Evolutionary conservation across 1,140 invertebrate species (phyloP), one percentile per base, ranked within the genome.

Genomic region (Ectropis grisescens): DNA sequence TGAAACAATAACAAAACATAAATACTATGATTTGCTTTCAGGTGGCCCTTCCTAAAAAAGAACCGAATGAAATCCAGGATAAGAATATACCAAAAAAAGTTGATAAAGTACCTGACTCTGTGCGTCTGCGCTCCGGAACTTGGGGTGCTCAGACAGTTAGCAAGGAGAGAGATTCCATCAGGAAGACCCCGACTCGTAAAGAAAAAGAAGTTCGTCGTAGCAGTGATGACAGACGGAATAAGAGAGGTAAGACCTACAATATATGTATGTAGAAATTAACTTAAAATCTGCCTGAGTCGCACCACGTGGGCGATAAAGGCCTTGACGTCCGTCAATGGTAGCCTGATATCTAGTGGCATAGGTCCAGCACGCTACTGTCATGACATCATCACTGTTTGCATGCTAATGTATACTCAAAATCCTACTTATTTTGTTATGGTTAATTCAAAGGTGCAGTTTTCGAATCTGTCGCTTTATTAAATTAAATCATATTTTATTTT

Each of bases 141-240:
- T 89, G 87, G 88, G 81, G 86, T 1, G 85, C 86, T 1, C 85
- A 88, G 35, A 81, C 79, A 10, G 27, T 49, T 0, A 55, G 64
- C 19, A 70, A 79, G 53, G 57, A 61, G 33, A 55, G 78, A 61
- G 66, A 69, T 39, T 22, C 32, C 1, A 23, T 29, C n/a, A 76
- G 62, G 37, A 79, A 58, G 41, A 47, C 34, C 0, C 29, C 22
- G 13, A 11, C 14, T 9, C 25, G 49, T n/a, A 56, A 64, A 32
- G 49, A 66, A 13, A 65, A 69, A 40, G 65, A 76, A 29, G 41
- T 65, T 15, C 55, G 55, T 42, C 74, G 50, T 47, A 75, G 33
- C 16, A 78, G 66, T 19, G 81, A 82, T 14, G 74, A 81, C 5
- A 67, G 70, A 32, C 49, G 71, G 19, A 62, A 74, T 30, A 76